Base-by-base conservation (phyloP, 1,140 invertebrate genomes). In the Mylabris phalerata region DNA sequence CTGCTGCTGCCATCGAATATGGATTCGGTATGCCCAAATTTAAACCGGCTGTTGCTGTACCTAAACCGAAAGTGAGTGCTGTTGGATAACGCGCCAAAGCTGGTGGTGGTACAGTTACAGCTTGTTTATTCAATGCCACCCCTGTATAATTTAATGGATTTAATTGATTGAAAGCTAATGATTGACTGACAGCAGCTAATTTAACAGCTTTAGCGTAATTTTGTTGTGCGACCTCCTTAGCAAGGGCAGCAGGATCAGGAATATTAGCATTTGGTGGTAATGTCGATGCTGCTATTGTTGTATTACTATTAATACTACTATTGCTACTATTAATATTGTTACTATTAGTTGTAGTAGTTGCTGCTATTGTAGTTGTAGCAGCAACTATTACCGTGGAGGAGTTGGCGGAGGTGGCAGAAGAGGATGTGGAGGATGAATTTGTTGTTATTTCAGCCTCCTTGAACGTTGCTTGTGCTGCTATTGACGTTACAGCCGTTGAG, bases 71-170 rank as follows among this genome's bases (percentile, higher is more conserved):
- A 27, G 67, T 65, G 41, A 71, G 67, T 54, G 49, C 62, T n/a
- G 48, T 13, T 3, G 64, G 56, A 60, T 68, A 68, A 24, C 68
- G 68, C 19, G 68, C 50, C 40, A 63, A 45, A 47, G 57, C 10
- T 42, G 67, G 62, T 25, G 66, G 64, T 61, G 75, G 69, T 44
- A 78, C 68, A 4, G 72, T 69, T 41, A 82, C 66, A 4, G 80
- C 76, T 60, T 82, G 81, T 62, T 77, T 77, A 67, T 88, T 89
- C 5, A 89, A 75, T 4, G 87, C 81, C 38, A 90, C 84, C 49
- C 89, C 89, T 38, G 88, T 88, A 76, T 91, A 92, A 65, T 84
- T 85, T 11, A 88, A 78, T 9, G 86, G 84, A 63, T 83, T 80
- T 6, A 84, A 71, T 11, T 78, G 77, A 46, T 62, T 65, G 32